phyloP scores from a whole-genome alignment of 2,888 invertebrate genomes.

The Maniola hyperantus region DNA sequence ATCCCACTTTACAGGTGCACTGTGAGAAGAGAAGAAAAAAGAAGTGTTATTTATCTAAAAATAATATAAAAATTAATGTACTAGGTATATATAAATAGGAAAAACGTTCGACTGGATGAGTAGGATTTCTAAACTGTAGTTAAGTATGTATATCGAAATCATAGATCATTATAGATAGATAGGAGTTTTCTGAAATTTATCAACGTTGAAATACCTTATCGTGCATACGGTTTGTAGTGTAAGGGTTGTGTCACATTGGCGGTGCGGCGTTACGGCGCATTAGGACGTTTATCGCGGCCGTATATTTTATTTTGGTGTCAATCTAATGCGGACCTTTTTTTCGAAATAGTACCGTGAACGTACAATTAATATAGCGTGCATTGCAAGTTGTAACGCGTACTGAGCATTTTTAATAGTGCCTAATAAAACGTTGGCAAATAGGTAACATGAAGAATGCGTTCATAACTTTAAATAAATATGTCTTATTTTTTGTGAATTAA shows the following conservation, averaged over 20 bases:
- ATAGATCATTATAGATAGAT: slow-evolving; percentile 65
- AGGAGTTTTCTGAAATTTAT: slow-evolving; percentile 81
- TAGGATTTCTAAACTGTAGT: slow-evolving; percentile 37
- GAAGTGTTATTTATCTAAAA: slow-evolving; percentile 22
- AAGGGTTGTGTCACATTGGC: neutral
- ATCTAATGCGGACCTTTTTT: neutral
- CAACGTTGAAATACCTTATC: slow-evolving; percentile 74
- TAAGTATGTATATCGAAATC: slow-evolving; percentile 36
- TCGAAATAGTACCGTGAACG: no score
- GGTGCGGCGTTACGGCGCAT: neutral
- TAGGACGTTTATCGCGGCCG: neutral
- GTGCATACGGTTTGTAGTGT: slow-evolving; percentile 50
- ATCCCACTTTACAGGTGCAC: slow-evolving; percentile 7
- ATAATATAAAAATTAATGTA: slow-evolving; percentile 24
- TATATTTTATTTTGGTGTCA: neutral
- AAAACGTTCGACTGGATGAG: slow-evolving; percentile 39
- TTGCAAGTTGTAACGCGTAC: no score
- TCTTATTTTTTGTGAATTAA: neutral
- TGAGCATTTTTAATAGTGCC: no score
- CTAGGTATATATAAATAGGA: slow-evolving; percentile 33
- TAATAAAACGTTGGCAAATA: no score
- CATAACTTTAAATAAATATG: neutral
- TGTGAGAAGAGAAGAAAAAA: neutral
- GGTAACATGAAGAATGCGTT: no score
- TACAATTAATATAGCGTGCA: no score